Evolutionary conservation across 2,113 vertebrate genomes (phyloP).

Genomic region (Hippolais icterina): DNA sequence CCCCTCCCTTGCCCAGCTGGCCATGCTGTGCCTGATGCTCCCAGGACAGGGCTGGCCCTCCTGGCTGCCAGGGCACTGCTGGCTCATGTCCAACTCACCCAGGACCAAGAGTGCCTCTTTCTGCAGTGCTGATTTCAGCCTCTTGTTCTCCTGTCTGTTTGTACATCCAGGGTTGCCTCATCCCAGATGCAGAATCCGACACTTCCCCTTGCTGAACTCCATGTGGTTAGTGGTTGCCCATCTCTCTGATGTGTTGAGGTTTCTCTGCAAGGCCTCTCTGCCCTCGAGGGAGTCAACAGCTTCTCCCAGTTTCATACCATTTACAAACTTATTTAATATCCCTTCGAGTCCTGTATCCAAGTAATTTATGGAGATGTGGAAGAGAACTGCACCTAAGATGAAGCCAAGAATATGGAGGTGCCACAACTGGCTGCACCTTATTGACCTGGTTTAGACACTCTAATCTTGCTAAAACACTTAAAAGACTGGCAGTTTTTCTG

Average conservation of each 20-base stretch:
- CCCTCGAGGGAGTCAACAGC: rapidly evolving
- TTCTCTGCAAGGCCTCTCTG: background rate
- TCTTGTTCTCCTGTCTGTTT: no score
- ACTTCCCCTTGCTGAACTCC: background rate
- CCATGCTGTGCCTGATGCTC: rapidly evolving
- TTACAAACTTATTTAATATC: background rate
- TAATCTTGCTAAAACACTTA: background rate
- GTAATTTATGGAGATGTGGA: background rate
- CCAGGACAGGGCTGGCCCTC: background rate
- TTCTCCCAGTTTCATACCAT: background rate
- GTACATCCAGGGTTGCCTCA: rapidly evolving
- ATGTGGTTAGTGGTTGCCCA: background rate
- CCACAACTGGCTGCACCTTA: background rate
- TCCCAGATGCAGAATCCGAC: rapidly evolving
- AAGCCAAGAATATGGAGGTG: background rate
- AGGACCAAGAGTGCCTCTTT: rapidly evolving
- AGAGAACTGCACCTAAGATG: background rate
- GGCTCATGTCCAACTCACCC: rapidly evolving
- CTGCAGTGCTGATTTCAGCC: rapidly evolving
- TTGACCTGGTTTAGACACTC: background rate
- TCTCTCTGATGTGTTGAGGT: background rate
- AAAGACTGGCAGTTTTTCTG: background rate
- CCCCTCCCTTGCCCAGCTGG: rapidly evolving
- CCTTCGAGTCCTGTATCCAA: background rate
- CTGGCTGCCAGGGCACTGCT: background rate